These are phyloP conservation scores for Amazona ochrocephala DNA, from an alignment of 2,797 vertebrate genomes.

Conservation along the genomic window DNA sequence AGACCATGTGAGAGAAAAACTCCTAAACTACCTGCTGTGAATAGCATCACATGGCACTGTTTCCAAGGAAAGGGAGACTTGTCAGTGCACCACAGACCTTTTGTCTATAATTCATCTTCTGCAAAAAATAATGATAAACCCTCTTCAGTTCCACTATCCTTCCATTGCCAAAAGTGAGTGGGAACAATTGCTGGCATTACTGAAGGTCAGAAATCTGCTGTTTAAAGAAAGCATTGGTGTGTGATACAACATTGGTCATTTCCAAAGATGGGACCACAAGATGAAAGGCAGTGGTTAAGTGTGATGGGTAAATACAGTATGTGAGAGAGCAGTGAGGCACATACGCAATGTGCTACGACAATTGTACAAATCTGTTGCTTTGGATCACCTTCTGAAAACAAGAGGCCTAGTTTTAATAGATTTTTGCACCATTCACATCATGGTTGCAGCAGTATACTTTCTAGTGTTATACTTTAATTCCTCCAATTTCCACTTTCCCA, in stretches of 20 bases:
- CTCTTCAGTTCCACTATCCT: neutral
- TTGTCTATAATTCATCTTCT: neutral
- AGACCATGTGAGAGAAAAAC: neutral
- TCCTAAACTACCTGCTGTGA: neutral
- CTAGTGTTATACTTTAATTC: neutral
- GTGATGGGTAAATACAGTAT: neutral
- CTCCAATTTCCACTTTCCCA: neutral
- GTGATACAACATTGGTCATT: neutral
- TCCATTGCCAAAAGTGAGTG: neutral
- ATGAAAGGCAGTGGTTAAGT: neutral
- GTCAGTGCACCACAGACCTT: neutral
- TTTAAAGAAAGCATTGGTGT: neutral
- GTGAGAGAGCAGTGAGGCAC: neutral
- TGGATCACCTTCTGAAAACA: neutral
- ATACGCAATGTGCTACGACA: fast-evolving
- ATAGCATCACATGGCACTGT: neutral
- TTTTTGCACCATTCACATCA: neutral
- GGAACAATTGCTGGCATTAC: neutral
- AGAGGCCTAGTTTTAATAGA: neutral
- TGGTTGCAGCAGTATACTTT: neutral
- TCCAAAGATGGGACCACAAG: neutral
- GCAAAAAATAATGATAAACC: neutral
- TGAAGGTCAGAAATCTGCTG: neutral
- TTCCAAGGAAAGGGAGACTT: neutral
- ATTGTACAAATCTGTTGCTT: neutral